Evolutionary conservation across 2,113 vertebrate genomes (phyloP).

Genomic region (Heterochromis multidens): DNA sequence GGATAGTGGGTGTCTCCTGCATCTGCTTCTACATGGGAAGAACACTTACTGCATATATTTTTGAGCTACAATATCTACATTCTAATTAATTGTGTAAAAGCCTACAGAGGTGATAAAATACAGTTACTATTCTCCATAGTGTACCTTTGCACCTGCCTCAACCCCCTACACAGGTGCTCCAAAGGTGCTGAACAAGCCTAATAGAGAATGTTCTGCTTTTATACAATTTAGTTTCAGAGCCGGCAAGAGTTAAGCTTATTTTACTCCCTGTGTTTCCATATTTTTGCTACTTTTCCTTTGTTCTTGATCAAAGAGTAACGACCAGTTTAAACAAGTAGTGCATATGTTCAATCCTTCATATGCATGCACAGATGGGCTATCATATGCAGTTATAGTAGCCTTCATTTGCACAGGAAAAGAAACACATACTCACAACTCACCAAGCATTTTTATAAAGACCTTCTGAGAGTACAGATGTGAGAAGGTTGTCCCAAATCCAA

Average conservation of each 20-base stretch:
- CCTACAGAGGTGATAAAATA: conserved; percentile 34
- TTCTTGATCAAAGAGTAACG: background rate
- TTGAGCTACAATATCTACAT: background rate
- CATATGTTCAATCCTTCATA: background rate
- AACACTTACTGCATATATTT: background rate
- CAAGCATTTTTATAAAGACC: background rate
- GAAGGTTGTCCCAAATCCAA: background rate
- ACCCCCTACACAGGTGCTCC: conserved; percentile 9
- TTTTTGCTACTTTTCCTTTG: background rate
- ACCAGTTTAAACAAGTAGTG: background rate
- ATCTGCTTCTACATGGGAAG: background rate
- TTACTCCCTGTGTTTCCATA: background rate
- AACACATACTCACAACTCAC: background rate
- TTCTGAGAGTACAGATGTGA: background rate
- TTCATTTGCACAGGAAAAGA: background rate
- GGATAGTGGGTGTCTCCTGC: conserved; percentile 7
- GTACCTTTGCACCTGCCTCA: conserved; percentile 5
- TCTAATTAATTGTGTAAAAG: conserved; percentile 29
- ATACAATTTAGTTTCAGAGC: background rate
- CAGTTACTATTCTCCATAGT: conserved; percentile 20
- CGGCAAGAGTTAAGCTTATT: background rate
- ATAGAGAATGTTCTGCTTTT: background rate
- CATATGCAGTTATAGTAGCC: background rate
- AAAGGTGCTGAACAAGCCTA: conserved; percentile 13
- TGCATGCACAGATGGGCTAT: background rate